phyloP scores from a whole-genome alignment of 2,888 invertebrate species.

The Lithophane leautieri region DNA sequence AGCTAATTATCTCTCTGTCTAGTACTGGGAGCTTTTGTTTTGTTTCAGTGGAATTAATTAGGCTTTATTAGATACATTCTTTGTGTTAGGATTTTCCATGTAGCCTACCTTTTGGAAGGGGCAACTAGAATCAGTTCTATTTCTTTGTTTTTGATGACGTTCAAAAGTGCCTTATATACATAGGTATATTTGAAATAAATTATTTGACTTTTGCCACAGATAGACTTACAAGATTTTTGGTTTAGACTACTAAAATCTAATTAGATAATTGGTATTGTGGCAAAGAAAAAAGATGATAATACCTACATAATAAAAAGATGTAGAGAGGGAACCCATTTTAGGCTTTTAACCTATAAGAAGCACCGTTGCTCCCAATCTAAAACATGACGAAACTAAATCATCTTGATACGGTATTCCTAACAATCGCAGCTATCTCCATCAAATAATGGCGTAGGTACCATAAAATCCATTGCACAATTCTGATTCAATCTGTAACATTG shows the following conservation, averaged over 20 bases:
- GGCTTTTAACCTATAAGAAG: neutral
- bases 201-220: too few species aligned
- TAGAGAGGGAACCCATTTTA: neutral
- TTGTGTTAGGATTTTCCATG: neutral
- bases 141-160: too few species aligned
- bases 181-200: too few species aligned
- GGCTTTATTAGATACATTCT: neutral
- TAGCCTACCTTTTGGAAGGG: too few species aligned
- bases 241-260: neutral
- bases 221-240: too few species aligned
- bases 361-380: neutral
- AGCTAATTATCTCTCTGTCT: conserved; percentile 31
- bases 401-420: neutral
- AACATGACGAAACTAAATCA: conserved; percentile 11
- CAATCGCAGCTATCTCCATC: conserved; percentile 29
- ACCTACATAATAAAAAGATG: neutral
- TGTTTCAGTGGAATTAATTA: conserved; percentile 14
- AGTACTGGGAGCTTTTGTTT: conserved; percentile 8
- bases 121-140: too few species aligned
- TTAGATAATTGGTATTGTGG: neutral
- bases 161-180: too few species aligned
- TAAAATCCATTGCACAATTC: conserved; percentile 49
- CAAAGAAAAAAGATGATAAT: neutral
- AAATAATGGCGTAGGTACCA: conserved; percentile 33
- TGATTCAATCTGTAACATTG: conserved; percentile 55